A percentile compares a stretch with the other conserved stretches of the same genome.
Evolutionary conservation across 1,140 invertebrate species (phyloP).

Genomic region (Papilio xuthus): DNA sequence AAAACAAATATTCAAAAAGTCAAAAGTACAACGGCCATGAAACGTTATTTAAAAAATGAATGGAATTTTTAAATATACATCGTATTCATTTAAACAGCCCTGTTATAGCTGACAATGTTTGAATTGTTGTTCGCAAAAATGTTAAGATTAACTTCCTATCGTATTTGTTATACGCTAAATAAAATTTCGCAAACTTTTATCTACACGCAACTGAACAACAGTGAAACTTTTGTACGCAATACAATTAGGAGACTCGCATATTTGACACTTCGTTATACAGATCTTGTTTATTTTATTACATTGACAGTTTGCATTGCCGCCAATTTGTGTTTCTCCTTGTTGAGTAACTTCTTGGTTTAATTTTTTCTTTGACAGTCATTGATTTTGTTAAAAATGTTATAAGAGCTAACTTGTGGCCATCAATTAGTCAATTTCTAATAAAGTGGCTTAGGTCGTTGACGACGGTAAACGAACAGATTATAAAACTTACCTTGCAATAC

Average conservation of each 20-base stretch:
- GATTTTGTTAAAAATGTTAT: too few species aligned
- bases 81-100: neutral
- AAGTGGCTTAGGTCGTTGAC: too few species aligned
- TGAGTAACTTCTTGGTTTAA: neutral
- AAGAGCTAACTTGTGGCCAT: too few species aligned
- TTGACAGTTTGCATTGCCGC: neutral
- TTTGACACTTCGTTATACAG: conserved; percentile 29
- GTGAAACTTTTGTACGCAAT: conserved; percentile 30
- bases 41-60: conserved; percentile 10
- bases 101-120: neutral
- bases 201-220: neutral
- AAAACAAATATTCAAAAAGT: neutral
- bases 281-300: conserved; percentile 16
- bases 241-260: conserved; percentile 22
- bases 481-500: conserved; percentile 86
- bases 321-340: conserved; percentile 7
- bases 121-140: neutral
- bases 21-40: neutral
- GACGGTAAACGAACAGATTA: too few species aligned
- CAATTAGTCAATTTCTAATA: too few species aligned
- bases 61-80: neutral
- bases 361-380: too few species aligned
- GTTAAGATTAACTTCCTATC: neutral
- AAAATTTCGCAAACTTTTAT: conserved; percentile 3
- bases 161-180: neutral